A percentile compares a stretch with the other conserved stretches of the same genome.
Evolutionary conservation across 2,888 invertebrate species (phyloP).

Genomic region (Dinocampus coccinellae): DNA sequence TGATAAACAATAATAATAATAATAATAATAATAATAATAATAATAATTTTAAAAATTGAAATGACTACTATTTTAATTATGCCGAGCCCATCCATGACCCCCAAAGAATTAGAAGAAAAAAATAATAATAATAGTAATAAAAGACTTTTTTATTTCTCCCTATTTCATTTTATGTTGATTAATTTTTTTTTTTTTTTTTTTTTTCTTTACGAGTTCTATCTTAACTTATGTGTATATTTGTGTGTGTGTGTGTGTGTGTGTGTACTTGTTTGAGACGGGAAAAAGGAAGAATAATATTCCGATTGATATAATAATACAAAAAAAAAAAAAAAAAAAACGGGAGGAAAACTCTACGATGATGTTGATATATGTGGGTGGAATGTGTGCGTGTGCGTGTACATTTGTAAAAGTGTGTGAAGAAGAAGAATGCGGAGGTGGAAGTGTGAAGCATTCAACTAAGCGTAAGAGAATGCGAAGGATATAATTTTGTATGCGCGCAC

Average conservation of each 20-base stretch:
- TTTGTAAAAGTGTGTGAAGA: no score
- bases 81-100: background rate
- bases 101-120: background rate
- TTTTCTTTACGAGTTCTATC: background rate
- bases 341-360: no score
- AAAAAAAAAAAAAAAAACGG: no score
- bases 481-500: background rate
- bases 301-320: no score
- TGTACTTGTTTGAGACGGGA: no score
- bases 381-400: no score
- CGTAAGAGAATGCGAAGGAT: slow-evolving; percentile 36
- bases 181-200: background rate
- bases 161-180: background rate
- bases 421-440: slow-evolving; percentile 31
- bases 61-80: background rate
- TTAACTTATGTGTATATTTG: background rate
- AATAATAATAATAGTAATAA: no score
- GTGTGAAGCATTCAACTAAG: slow-evolving; percentile 28
- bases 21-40: background rate
- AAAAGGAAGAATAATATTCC: no score
- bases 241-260: background rate
- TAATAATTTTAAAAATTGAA: background rate
- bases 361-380: no score
- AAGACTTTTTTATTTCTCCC: no score
- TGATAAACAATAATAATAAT: background rate